Conservation (phyloP, 2,113 vertebrate species). For the Mormoops blainvillei region DNA sequence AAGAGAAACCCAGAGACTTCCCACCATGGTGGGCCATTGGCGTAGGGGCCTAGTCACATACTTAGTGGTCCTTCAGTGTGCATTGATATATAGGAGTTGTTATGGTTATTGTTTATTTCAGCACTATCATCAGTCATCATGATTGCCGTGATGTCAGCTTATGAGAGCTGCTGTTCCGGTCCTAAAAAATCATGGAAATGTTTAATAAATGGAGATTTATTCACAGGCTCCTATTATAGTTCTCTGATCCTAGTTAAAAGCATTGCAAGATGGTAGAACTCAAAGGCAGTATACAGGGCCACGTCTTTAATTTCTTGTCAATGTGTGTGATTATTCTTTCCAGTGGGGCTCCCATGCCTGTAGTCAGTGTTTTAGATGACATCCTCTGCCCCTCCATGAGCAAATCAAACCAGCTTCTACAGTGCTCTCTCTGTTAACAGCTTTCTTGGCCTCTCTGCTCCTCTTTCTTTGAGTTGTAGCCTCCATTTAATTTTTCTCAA, state of each 20-base stretch:
- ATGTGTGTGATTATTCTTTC: background rate
- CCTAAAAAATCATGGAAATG: background rate
- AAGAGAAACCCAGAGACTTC: background rate
- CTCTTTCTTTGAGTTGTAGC: background rate
- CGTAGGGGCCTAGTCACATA: background rate
- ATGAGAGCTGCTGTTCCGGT: background rate
- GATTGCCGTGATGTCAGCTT: background rate
- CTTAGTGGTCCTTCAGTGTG: background rate
- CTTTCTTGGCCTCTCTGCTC: background rate
- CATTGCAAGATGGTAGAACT: background rate
- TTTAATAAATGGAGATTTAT: constrained; percentile 10
- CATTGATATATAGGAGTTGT: background rate
- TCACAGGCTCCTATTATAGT: background rate
- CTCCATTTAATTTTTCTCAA: background rate
- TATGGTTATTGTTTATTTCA: background rate
- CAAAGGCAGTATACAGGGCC: background rate
- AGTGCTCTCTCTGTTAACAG: background rate
- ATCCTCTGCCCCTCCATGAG: background rate
- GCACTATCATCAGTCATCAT: background rate
- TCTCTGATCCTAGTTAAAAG: background rate
- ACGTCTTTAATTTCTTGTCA: background rate
- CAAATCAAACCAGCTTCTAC: background rate
- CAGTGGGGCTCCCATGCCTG: background rate
- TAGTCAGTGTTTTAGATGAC: background rate
- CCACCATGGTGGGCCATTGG: background rate